Evolutionary conservation across 2,113 vertebrate genomes (phyloP).

Genomic region (Hydrolagus affinis): DNA sequence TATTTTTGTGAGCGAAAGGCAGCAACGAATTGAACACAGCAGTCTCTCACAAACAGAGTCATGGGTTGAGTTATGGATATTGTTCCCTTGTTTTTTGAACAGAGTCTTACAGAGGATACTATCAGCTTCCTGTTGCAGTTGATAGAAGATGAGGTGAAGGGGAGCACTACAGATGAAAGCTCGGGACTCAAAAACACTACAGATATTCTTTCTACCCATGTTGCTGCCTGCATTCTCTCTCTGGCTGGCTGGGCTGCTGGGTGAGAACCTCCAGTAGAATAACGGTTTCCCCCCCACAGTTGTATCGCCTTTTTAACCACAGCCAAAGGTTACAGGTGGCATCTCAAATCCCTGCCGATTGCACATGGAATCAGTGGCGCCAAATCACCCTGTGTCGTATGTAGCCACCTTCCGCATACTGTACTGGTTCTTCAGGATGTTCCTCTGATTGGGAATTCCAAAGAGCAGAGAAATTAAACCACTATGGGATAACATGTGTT

Average conservation of each 20-base stretch:
- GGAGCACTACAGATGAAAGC: slow-evolving; percentile 44
- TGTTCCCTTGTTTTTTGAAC: not conserved
- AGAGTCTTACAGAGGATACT: slow-evolving; percentile 78
- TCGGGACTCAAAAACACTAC: slow-evolving; percentile 39
- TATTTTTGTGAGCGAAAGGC: too few relatives aligned
- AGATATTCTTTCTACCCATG: slow-evolving; percentile 65
- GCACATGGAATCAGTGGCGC: not conserved
- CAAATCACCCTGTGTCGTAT: too few relatives aligned
- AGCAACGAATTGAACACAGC: too few relatives aligned
- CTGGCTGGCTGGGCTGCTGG: slow-evolving; percentile 82
- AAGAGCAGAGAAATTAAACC: too few relatives aligned
- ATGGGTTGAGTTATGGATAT: not conserved
- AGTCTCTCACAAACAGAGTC: too few relatives aligned
- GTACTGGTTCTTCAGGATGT: too few relatives aligned
- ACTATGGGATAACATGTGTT: too few relatives aligned
- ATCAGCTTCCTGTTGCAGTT: slow-evolving; percentile 70
- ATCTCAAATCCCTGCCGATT: not conserved
- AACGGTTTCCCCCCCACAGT: not conserved
- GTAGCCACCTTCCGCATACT: too few relatives aligned
- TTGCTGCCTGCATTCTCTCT: slow-evolving; percentile 77
- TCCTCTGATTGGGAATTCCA: too few relatives aligned
- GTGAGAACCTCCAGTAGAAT: slow-evolving; percentile 46
- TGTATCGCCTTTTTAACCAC: too few relatives aligned
- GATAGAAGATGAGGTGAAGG: slow-evolving; percentile 67
- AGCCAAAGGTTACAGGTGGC: not conserved